Evolutionary conservation across 2,113 vertebrate species (phyloP).

Genomic region (Neomonachus schauinslandi): DNA sequence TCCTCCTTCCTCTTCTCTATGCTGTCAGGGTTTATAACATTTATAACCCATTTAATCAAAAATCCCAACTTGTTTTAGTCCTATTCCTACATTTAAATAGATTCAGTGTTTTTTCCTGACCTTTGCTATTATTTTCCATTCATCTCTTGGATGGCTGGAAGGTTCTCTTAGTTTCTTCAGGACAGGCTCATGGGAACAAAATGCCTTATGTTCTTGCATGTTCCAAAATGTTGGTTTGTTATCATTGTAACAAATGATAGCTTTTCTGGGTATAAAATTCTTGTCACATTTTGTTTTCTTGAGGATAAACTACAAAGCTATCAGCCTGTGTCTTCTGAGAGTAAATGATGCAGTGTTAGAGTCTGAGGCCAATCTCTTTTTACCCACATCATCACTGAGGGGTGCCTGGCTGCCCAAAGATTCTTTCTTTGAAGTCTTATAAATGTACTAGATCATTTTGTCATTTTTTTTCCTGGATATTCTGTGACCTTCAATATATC

Average conservation of each 20-base stretch:
- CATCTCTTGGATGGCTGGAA: background rate
- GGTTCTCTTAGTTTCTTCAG: background rate
- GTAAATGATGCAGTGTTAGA: background rate
- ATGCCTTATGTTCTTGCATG: background rate
- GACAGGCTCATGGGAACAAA: background rate
- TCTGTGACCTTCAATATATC: background rate
- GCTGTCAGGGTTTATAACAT: background rate
- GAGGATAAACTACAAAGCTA: background rate
- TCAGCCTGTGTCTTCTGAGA: background rate
- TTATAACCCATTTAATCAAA: background rate
- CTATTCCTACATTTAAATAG: background rate
- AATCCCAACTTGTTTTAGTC: background rate
- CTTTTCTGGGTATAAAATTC: slow-evolving; percentile 37
- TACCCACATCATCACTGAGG: background rate
- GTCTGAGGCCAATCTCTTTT: background rate
- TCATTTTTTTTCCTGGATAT: background rate
- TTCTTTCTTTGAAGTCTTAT: background rate
- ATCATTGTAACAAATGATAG: background rate
- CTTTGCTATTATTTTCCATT: background rate
- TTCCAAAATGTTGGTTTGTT: background rate
- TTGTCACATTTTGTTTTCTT: background rate
- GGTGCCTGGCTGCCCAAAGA: background rate
- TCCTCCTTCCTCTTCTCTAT: background rate
- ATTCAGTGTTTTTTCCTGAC: background rate
- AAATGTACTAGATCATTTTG: background rate